These are phyloP conservation scores for Clistopyga incitator DNA, from an alignment of 2,888 invertebrate species.

Conservation along the genomic window DNA sequence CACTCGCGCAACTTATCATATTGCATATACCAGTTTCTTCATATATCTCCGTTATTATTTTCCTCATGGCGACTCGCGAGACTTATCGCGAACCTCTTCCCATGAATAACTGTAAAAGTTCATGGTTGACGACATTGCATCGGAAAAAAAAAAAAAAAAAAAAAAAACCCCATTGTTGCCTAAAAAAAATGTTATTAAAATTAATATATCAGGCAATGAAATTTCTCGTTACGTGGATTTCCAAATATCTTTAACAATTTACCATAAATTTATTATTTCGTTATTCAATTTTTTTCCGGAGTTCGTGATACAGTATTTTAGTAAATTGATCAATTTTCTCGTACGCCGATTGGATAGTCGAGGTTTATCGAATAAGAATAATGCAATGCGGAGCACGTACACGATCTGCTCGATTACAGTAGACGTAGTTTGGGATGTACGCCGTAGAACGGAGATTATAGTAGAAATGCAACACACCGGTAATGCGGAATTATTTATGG, in stretches of 20 bases:
- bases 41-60: conserved; percentile 25
- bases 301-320: background rate
- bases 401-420: conserved; percentile 18
- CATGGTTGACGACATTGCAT: background rate
- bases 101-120: background rate
- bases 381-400: conserved; percentile 39
- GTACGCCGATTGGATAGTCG: background rate
- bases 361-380: conserved; percentile 45
- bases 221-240: no score
- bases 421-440: conserved; percentile 12
- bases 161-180: no score
- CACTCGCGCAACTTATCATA: conserved; percentile 42
- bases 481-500: conserved; percentile 21
- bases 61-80: conserved; percentile 40
- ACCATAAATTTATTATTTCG: background rate
- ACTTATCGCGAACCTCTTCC: conserved; percentile 23
- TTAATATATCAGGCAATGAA: no score
- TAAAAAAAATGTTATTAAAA: no score
- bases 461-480: conserved; percentile 11
- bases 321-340: conserved; percentile 18
- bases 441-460: background rate
- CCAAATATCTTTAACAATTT: background rate
- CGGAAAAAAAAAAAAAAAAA: background rate
- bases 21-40: conserved; percentile 36
- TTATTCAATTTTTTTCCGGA: conserved; percentile 1